phyloP scores from a whole-genome alignment of 2,888 invertebrate species.

The Leucophenga maculata region DNA sequence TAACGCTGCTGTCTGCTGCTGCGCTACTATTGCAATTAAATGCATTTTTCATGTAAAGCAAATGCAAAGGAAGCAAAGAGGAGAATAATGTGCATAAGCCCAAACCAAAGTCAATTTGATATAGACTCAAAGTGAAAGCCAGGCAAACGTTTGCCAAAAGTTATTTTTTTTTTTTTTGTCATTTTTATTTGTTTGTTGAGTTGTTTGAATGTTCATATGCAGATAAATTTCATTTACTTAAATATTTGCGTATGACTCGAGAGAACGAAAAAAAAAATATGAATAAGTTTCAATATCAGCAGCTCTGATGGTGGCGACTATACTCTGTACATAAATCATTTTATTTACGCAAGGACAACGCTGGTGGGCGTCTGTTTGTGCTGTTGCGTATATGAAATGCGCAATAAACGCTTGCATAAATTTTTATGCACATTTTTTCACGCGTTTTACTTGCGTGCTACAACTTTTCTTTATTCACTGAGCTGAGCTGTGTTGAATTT shows the following conservation, averaged over 20 bases:
- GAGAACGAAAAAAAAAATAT: not conserved
- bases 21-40: conserved; percentile 10
- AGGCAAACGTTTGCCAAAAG: not conserved
- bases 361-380: not conserved
- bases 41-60: conserved; percentile 12
- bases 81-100: not conserved
- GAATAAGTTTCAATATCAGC: conserved; percentile 9
- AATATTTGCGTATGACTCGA: not conserved
- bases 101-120: not conserved
- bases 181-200: not conserved
- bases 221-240: conserved; percentile 22
- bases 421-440: conserved; percentile 11
- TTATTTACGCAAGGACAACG: not conserved
- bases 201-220: not conserved
- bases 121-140: conserved; percentile 4
- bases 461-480: not conserved
- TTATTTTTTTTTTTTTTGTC: not conserved
- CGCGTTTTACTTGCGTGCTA: conserved; percentile 1
- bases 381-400: conserved; percentile 6
- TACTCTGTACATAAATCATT: conserved; percentile 15
- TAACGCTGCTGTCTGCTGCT: not conserved
- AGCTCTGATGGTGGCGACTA: no score
- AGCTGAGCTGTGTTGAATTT: not conserved
- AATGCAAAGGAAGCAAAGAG: no score
- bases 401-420: conserved; percentile 17